A percentile compares a stretch with the other conserved stretches of the same genome.
Conservation (phyloP, 2,797 vertebrate genomes). For the Acipenser transmontanus region DNA sequence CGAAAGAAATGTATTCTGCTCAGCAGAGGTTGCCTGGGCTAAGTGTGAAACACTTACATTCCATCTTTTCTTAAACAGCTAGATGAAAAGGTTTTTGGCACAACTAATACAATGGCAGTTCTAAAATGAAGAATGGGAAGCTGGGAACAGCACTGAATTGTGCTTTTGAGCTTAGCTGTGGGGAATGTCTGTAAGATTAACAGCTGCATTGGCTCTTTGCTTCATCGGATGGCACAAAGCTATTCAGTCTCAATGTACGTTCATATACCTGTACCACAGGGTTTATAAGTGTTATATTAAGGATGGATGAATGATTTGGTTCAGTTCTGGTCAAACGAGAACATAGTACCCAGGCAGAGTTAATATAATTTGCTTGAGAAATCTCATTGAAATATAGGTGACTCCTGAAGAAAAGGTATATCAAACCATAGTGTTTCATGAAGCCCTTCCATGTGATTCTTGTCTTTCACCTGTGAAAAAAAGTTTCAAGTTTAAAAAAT, state of each 20-base stretch:
- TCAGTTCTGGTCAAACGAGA: constrained; percentile 7
- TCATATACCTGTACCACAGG: constrained; percentile 8
- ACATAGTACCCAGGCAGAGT: constrained; percentile 8
- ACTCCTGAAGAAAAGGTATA: neutral
- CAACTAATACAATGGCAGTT: constrained; percentile 52
- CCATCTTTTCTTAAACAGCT: constrained; percentile 53
- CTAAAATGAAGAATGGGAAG: constrained; percentile 51
- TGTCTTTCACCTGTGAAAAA: constrained; percentile 11
- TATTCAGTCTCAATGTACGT: constrained; percentile 29
- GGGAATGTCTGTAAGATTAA: constrained; percentile 64
- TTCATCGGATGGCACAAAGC: constrained; percentile 50
- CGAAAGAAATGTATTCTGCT: constrained; percentile 45
- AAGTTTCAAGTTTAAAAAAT: neutral
- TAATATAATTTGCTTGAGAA: constrained; percentile 8
- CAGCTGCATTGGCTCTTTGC: constrained; percentile 29
- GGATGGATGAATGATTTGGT: neutral
- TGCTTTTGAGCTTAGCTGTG: constrained; percentile 48
- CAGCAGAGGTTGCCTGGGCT: constrained; percentile 46
- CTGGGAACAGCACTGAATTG: constrained; percentile 61
- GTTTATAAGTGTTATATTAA: constrained; percentile 13
- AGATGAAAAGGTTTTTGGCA: constrained; percentile 56
- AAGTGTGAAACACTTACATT: constrained; percentile 58
- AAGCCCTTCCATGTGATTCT: constrained; percentile 7
- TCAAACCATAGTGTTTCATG: constrained; percentile 1
- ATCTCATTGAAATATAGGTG: neutral